Conservation (phyloP, 2,113 vertebrate genomes). For the Pseudolaguvia tuberculata region DNA sequence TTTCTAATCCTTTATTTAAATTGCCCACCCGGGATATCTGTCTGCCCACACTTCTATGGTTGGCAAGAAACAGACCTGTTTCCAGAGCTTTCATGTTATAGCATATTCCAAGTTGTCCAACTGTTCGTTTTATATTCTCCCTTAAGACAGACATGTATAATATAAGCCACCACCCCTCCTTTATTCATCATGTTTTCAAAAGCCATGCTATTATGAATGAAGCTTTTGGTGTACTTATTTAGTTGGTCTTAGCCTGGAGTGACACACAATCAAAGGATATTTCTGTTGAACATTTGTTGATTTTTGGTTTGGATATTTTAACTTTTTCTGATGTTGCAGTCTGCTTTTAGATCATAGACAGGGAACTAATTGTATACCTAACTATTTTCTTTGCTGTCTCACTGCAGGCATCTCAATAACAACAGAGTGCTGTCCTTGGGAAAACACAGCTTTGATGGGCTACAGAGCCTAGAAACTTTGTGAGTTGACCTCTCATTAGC, state of each 20-base stretch:
- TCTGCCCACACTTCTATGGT: too few species aligned
- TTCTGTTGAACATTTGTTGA: conserved; percentile 37
- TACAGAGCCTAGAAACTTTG: conserved; percentile 87
- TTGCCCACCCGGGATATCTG: too few species aligned
- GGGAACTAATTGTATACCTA: conserved; percentile 54
- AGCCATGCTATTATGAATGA: conserved; percentile 21
- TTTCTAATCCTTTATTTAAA: too few species aligned
- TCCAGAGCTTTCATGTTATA: too few species aligned
- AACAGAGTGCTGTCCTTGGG: conserved; percentile 84
- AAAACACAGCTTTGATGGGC: conserved; percentile 80
- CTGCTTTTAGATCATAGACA: conserved; percentile 51
- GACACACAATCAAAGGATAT: not conserved
- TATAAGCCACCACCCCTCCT: too few species aligned
- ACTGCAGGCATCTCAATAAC: conserved; percentile 86
- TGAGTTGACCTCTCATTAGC: conserved; percentile 66
- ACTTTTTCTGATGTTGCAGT: conserved; percentile 44
- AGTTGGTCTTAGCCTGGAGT: not conserved
- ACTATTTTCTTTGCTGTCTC: conserved; percentile 59
- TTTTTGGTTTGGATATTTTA: conserved; percentile 40
- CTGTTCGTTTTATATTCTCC: too few species aligned
- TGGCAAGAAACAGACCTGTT: too few species aligned
- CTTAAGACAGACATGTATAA: too few species aligned
- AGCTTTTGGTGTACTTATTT: conserved; percentile 1
- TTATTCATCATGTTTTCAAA: not conserved
- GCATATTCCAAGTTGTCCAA: too few species aligned